Evolutionary conservation across 2,797 vertebrate genomes (phyloP).

Genomic region (Poecilia wingei): DNA sequence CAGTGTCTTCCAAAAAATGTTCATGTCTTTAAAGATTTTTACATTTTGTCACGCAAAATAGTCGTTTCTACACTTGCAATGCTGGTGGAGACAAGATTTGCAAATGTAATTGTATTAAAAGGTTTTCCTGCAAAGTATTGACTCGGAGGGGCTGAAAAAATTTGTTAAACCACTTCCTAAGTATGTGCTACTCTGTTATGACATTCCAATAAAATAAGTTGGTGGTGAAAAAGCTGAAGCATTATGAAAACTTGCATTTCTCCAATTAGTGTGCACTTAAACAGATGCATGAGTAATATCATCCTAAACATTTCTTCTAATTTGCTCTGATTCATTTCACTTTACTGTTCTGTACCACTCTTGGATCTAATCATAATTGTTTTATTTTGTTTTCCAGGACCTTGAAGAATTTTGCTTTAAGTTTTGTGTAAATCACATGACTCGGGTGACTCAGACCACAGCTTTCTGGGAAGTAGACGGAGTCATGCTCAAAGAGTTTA

Average conservation of each 20-base stretch:
- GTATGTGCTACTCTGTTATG: background rate
- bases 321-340: background rate
- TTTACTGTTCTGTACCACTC: background rate
- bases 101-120: background rate
- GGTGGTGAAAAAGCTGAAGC: background rate
- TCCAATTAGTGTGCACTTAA: background rate
- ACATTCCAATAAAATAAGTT: background rate
- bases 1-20: background rate
- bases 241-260: background rate
- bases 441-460: slow-evolving; percentile 92
- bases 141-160: no score
- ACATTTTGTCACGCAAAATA: background rate
- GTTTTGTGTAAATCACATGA: slow-evolving; percentile 97
- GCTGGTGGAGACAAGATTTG: background rate
- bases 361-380: background rate
- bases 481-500: slow-evolving; percentile 93
- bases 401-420: slow-evolving; percentile 97
- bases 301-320: background rate
- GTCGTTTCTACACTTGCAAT: background rate
- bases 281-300: background rate
- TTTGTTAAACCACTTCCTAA: background rate
- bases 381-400: slow-evolving; percentile 77
- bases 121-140: background rate
- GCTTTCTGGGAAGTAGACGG: slow-evolving; percentile 96
- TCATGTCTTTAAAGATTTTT: background rate